Evolutionary conservation across 2,113 vertebrate species (phyloP).

Genomic region (Mesocricetus auratus): DNA sequence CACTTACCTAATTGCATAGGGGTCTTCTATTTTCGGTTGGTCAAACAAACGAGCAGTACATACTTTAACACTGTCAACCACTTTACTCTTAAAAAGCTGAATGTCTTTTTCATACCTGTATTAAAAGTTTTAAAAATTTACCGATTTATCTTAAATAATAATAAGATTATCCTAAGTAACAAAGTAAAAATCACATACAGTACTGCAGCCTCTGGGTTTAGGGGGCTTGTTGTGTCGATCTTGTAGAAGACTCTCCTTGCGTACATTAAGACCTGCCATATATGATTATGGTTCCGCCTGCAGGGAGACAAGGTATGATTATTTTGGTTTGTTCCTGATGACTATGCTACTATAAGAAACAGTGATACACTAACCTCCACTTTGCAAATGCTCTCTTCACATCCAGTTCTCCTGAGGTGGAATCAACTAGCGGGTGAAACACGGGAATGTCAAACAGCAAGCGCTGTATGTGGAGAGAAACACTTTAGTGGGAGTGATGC

Average conservation of each 20-base stretch:
- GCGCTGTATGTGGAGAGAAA: conserved; percentile 87
- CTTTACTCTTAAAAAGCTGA: conserved; percentile 98
- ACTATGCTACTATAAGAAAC: neutral
- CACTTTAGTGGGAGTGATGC: neutral
- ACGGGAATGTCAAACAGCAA: conserved; percentile 97
- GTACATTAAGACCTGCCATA: conserved; percentile 99
- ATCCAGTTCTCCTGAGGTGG: conserved; percentile 96
- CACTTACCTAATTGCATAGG: conserved; percentile 97
- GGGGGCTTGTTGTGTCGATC: conserved; percentile 94
- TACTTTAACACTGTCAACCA: conserved; percentile 96
- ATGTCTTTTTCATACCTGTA: conserved; percentile 96
- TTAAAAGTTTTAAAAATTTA: conserved; percentile 58
- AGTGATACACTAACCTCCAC: conserved; percentile 92
- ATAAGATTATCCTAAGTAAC: neutral
- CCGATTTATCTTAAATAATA: neutral
- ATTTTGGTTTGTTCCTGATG: neutral
- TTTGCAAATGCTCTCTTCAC: conserved; percentile 98
- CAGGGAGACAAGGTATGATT: neutral
- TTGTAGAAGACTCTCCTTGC: conserved; percentile 98
- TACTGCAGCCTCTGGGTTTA: conserved; percentile 98
- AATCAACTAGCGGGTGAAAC: conserved; percentile 97
- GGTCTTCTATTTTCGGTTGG: conserved; percentile 97
- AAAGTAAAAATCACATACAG: conserved; percentile 89
- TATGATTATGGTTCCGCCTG: conserved; percentile 98
- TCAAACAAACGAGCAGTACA: conserved; percentile 98